A percentile compares a stretch with the other conserved stretches of the same genome.
Evolutionary conservation across 2,888 invertebrate genomes (phyloP).

Genomic region (Pyrrhia umbra): DNA sequence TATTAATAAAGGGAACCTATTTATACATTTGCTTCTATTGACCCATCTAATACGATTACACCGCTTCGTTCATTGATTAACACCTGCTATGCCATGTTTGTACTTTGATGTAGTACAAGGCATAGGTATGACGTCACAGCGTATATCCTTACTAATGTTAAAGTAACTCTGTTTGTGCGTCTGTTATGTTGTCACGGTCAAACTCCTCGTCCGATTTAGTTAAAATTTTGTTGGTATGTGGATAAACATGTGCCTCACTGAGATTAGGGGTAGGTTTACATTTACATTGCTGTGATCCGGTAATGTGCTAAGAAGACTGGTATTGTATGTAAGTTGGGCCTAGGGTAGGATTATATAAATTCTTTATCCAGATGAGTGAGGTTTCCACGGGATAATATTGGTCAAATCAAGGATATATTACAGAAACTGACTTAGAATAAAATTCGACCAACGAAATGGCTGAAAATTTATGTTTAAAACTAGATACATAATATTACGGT

Average conservation of each 20-base stretch:
- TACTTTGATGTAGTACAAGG: conserved; percentile 36
- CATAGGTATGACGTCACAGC: conserved; percentile 17
- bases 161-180: no score
- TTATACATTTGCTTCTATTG: conserved; percentile 11
- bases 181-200: no score
- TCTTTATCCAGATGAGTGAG: no score
- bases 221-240: conserved; percentile 11
- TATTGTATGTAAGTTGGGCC: no score
- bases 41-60: conserved; percentile 57
- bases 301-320: no score
- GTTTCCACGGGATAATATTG: background rate
- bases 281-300: no score
- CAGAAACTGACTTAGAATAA: background rate
- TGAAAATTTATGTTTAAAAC: background rate
- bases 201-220: no score
- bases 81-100: conserved; percentile 58
- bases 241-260: no score
- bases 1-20: conserved; percentile 7
- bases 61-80: conserved; percentile 57
- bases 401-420: no score
- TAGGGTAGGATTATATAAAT: no score
- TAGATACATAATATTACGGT: background rate
- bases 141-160: no score
- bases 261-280: no score
- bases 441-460: background rate